phyloP scores from a whole-genome alignment of 2,888 invertebrate genomes.

The Gastrophysa polygoni region DNA sequence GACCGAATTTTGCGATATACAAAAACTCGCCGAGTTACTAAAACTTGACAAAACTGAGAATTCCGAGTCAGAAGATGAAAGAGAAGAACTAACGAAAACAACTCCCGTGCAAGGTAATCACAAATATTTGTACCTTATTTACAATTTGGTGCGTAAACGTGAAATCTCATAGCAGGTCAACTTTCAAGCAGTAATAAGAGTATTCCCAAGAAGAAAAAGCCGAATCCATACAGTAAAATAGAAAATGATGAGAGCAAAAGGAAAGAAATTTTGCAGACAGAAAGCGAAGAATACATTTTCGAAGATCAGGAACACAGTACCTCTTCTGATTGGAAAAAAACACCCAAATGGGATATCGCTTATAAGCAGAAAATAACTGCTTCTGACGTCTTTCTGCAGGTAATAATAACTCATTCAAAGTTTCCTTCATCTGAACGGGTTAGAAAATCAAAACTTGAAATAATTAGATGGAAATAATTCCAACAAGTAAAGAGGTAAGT shows the following conservation, averaged over 20 bases:
- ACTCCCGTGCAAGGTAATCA: constrained; percentile 15
- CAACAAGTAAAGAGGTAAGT: no score
- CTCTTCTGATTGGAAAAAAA: constrained; percentile 64
- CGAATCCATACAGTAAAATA: constrained; percentile 52
- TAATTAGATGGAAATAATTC: no score
- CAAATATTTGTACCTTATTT: neutral
- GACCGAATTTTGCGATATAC: constrained; percentile 48
- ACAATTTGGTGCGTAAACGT: neutral
- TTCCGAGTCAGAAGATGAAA: constrained; percentile 50
- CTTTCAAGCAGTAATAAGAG: constrained; percentile 12
- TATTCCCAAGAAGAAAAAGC: constrained; percentile 47
- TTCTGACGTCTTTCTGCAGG: constrained; percentile 86
- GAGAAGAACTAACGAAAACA: no score
- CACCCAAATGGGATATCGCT: constrained; percentile 77
- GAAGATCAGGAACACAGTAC: constrained; percentile 61
- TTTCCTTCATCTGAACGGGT: no score
- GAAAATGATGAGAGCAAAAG: constrained; percentile 40
- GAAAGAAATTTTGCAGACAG: constrained; percentile 60
- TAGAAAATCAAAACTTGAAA: no score
- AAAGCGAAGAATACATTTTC: constrained; percentile 41
- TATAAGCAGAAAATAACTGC: constrained; percentile 86
- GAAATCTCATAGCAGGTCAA: neutral
- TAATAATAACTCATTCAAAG: no score
- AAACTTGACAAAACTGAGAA: constrained; percentile 45
- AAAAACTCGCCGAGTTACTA: constrained; percentile 53